A percentile compares a stretch with the other conserved stretches of the same genome.
Conservation (phyloP, 2,113 vertebrate genomes). For the Chaetops frenatus region DNA sequence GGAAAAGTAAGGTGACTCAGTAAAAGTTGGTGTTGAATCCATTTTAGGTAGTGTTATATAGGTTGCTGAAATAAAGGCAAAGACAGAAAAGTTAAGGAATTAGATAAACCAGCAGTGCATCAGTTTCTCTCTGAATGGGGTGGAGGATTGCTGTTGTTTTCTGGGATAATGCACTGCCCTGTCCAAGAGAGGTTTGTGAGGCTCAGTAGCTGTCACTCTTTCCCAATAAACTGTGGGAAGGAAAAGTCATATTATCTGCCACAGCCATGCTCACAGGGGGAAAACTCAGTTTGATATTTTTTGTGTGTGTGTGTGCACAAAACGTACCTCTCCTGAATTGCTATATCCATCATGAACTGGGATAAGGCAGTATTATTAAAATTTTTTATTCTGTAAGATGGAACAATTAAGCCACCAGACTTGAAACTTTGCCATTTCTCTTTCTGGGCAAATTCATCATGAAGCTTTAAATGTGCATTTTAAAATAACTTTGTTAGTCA, state of each 20-base stretch:
- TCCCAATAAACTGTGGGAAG: not conserved
- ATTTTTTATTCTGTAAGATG: not conserved
- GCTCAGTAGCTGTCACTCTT: not conserved
- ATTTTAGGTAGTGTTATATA: not conserved
- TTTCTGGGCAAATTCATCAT: not conserved
- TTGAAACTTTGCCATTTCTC: not conserved
- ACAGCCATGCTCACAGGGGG: accelerated
- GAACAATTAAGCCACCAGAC: not conserved
- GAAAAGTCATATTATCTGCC: not conserved
- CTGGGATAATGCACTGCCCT: not conserved
- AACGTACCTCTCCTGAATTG: not conserved
- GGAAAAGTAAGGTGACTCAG: not conserved
- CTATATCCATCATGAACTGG: not conserved
- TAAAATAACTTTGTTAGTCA: not conserved
- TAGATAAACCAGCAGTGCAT: not conserved
- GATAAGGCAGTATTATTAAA: not conserved
- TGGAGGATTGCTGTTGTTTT: not conserved
- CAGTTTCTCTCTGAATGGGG: not conserved
- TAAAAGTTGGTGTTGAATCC: not conserved
- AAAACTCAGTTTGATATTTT: not conserved
- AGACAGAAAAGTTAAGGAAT: not conserved
- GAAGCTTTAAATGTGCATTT: not conserved
- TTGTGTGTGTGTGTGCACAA: not conserved
- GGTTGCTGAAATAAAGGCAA: not conserved
- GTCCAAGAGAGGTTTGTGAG: not conserved